Conservation (phyloP, 2,113 vertebrate genomes). For the Alexandromys fortis region DNA sequence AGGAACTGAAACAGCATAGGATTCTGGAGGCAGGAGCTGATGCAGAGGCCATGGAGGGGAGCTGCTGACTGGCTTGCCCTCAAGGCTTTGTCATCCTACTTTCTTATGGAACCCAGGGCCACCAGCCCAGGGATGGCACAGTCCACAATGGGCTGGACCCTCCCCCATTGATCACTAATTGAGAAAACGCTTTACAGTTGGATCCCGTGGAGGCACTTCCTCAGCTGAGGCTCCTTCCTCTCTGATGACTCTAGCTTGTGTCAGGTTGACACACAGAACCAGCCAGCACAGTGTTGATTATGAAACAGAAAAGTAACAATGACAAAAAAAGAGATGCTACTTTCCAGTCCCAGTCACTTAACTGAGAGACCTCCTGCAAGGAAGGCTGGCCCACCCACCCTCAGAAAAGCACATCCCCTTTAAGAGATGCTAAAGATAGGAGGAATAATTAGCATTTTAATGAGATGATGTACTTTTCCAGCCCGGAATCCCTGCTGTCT, state of each 20-base stretch:
- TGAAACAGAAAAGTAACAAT: not conserved
- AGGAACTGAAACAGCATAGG: not conserved
- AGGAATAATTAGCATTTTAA: not conserved
- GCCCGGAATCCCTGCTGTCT: not conserved
- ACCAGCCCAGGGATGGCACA: not conserved
- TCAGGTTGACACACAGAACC: not conserved
- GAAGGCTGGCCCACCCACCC: not conserved
- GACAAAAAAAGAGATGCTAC: not conserved
- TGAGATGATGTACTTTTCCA: not conserved
- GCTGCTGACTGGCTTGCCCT: not conserved
- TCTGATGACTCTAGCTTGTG: not conserved
- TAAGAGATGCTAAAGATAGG: not conserved
- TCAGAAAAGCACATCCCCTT: not conserved
- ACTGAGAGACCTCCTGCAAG: not conserved
- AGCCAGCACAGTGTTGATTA: not conserved
- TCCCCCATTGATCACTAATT: not conserved
- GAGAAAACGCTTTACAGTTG: not conserved
- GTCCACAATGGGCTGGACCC: not conserved
- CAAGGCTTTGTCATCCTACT: not conserved
- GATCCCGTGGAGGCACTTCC: not conserved
- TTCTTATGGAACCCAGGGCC: not conserved
- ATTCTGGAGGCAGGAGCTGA: not conserved
- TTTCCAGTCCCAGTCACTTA: not conserved
- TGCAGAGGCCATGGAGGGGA: not conserved
- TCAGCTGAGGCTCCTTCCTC: not conserved